phyloP scores from a whole-genome alignment of 2,113 vertebrate species.

The Syngnathus typhle region DNA sequence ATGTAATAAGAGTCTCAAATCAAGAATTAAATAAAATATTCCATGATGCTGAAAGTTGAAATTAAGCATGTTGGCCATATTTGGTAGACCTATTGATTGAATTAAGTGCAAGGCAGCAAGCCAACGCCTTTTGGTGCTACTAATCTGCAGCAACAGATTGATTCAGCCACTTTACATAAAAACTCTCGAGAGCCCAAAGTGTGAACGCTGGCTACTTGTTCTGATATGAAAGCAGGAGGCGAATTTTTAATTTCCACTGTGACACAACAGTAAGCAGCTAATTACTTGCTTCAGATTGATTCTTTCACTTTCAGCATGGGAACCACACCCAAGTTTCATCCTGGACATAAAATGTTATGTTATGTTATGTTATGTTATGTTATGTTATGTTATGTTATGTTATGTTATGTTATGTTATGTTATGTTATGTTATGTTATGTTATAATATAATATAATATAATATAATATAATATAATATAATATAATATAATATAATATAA shows the following conservation, averaged over 20 bases:
- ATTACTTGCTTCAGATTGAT: background rate
- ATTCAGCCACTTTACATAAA: background rate
- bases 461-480: no score
- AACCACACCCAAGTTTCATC: background rate
- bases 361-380: no score
- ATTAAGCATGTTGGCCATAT: background rate
- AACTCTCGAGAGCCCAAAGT: background rate
- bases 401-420: no score
- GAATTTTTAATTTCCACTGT: background rate
- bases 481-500: no score
- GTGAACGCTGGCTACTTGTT: background rate
- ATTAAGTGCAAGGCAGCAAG: conserved; percentile 17
- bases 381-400: no score
- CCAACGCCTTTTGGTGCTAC: conserved; percentile 35
- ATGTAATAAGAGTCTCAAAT: no score
- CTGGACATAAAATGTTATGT: background rate
- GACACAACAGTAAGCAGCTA: background rate
- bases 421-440: no score
- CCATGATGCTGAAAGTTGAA: background rate
- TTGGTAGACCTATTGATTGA: background rate
- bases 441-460: no score
- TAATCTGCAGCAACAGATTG: conserved; percentile 30
- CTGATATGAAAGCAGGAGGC: background rate
- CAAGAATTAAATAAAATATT: background rate
- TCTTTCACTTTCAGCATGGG: background rate